Base-by-base conservation (phyloP, 2,888 invertebrate species). In the Acleris literana region DNA sequence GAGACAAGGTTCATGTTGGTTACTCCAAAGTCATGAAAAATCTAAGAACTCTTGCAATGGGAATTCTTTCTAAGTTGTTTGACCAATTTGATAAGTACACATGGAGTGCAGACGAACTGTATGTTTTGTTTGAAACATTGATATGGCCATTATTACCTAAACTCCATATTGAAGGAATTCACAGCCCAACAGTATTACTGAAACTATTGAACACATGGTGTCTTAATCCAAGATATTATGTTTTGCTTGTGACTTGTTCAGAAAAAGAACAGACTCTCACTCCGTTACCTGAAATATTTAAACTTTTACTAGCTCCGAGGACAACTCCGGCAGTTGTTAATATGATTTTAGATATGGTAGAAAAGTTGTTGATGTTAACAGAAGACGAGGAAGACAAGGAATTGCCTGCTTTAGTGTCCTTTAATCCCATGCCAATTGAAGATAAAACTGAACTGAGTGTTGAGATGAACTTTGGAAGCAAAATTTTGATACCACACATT, bases 201-300 rank as follows among this genome's bases (percentile, higher is more conserved):
- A 97, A 96, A 82, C 86, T 99, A n/a, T 93, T 98, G 20, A 90
- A 94, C 33, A 91, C 93, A 1, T 99, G 98, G 97, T 95, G 96
- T 70, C 94, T 95, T 63, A 95, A 97, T 85, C 95, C 97, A 0
- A 94, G 96, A 84, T 97, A 96, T 79, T 97, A 96, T 79, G 80
- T 93, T 25, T 88, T 97, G 52, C 88, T 98, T 29, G 94, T 94
- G 2, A 96, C 95, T 75, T 85, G 92, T 74, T 84, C 90, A 9
- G 82, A 88, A 33, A 86, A 88, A 29, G 84, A 94, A 72, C 66
- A 78, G 2, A 77, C 85, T 0, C 70, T 94, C 4, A 94, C 93
- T 70, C 93, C 96, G 17, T 86, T 98, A 48, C 93, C 95, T 11
- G 94, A 94, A 51, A 84, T 97, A 33, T 95, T 97, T 68, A 92